Base-by-base conservation (phyloP, 2,113 vertebrate species). In the Laterallus jamaicensis region DNA sequence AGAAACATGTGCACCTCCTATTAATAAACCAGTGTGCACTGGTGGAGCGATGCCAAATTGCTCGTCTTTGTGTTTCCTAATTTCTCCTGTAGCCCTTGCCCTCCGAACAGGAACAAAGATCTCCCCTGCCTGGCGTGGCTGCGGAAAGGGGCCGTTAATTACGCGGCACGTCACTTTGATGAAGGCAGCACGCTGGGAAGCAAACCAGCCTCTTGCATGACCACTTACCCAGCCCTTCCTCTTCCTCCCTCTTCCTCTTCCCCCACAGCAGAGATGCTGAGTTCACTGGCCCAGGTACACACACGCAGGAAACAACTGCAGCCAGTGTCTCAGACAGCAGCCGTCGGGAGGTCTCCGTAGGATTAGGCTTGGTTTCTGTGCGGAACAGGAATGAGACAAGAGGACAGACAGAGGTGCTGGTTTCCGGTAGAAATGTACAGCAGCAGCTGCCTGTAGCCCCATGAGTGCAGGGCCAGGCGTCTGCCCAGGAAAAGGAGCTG, bases 21-120 rank as follows among this genome's bases (percentile, higher is more conserved):
- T 94, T 90, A 94, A 95, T 95, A 95, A 97, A 95, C 35, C 95
- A 89, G 93, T 87, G 83, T 93, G 89, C 19, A 21, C 96, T 55
- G 74, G 35, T 96, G 95, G 89, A 86, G 29, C 6, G 0, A 2
- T 5, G 93, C 94, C 96, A 97, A 73, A 85, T 54, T 13, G 31
- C 84, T 92, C 91, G 56, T 89, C 84, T 87, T 78, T 29, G 11
- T 2, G 15, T 54, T 92, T 92, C 94, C 87, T 82, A 21, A 79
- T 89, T 82, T 47, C 81, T 93, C 58, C 78, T 12, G 8, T 31
- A 91, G 95, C 89, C 78, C 70, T 87, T 15, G 2, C 54, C 84
- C 81, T 92, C 66, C 89, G 55, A 94, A 84, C 49, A 93, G 77
- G 89, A 95, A 84, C 70, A 87, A 76, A 94, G 89, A 79, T 76